A percentile compares a stretch with the other conserved stretches of the same genome.
These are phyloP conservation scores for Tenthredo notha DNA, from an alignment of 2,888 invertebrate genomes.

Conservation along the genomic window DNA sequence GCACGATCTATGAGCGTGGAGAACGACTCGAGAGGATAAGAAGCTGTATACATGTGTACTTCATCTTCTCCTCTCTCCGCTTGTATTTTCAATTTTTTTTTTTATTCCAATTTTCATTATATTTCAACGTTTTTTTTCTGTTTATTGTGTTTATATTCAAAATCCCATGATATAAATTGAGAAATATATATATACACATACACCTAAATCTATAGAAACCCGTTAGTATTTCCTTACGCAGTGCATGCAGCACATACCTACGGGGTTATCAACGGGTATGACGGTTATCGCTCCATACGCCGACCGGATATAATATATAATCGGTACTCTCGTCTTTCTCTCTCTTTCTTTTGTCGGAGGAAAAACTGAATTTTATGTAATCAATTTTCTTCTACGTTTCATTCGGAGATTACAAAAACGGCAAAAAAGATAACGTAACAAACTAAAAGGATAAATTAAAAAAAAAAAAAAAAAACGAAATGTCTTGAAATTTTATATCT, in stretches of 20 bases:
- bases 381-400: not conserved
- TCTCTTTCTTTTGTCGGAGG: not conserved
- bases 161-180: not conserved
- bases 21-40: not conserved
- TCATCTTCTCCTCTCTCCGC: not conserved
- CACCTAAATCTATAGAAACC: not conserved
- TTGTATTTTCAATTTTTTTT: too few species aligned
- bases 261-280: slow-evolving; percentile 28
- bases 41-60: not conserved
- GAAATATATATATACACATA: not conserved
- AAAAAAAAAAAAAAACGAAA: not conserved
- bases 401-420: not conserved
- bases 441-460: not conserved
- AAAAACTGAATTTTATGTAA: not conserved
- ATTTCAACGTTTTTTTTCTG: not conserved
- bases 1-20: too few species aligned
- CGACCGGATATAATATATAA: slow-evolving; percentile 11
- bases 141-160: not conserved
- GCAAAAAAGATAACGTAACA: not conserved
- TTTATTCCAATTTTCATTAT: not conserved
- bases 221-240: not conserved
- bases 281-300: slow-evolving; percentile 23
- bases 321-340: not conserved
- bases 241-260: not conserved
- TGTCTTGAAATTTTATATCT: not conserved